Base-by-base conservation (phyloP, 2,888 invertebrate genomes). In the Caenorhabditis doughertyi region DNA sequence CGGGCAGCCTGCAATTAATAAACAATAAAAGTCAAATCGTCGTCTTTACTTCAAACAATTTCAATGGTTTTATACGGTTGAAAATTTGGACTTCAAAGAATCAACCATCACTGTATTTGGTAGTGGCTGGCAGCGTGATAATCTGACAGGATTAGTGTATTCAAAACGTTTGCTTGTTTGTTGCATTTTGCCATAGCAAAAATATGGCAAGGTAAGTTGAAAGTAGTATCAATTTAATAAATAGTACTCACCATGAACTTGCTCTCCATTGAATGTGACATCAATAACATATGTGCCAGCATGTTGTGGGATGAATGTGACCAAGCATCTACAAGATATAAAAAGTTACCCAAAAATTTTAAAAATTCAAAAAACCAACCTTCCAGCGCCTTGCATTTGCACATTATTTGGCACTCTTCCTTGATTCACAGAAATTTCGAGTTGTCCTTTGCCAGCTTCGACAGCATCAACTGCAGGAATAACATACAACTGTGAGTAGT, bases 331-430 rank as follows among this genome's bases (percentile, higher is more conserved):
- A 53, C 62, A 84, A 32, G 21, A 64, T 32, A 49, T 16, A 56
- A n/a, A n/a, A n/a, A n/a, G n/a, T n/a, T n/a, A n/a, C n/a, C n/a
- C 7, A 21, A 21, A 9, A 8, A 16, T 62, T n/a, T n/a, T 8
- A 7, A 18, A 32, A 2, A 8, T 47, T 13, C 21, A 58, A 58
- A 5, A 23, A 49, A n/a, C 44, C 16, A 9, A 85, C 87, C 96
- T 94, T 64, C 97, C 98, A 60, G 97, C 97, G 35, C 97, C 97
- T 18, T 98, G 96, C 70, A 97, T 97, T 93, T 95, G 93, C 27
- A 98, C 98, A 93, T 97, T 97, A 94, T 99, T 99, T 60, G 98
- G 98, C 83, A 99, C 97, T 94, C 97, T 96, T 87, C 98, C 98
- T 93, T 97, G 97, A 93, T 99, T 98, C 92, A 99, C 97, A 90